These are phyloP conservation scores for Perognathus longimembris DNA, from an alignment of 2,113 vertebrate genomes.

Conservation along the genomic window DNA sequence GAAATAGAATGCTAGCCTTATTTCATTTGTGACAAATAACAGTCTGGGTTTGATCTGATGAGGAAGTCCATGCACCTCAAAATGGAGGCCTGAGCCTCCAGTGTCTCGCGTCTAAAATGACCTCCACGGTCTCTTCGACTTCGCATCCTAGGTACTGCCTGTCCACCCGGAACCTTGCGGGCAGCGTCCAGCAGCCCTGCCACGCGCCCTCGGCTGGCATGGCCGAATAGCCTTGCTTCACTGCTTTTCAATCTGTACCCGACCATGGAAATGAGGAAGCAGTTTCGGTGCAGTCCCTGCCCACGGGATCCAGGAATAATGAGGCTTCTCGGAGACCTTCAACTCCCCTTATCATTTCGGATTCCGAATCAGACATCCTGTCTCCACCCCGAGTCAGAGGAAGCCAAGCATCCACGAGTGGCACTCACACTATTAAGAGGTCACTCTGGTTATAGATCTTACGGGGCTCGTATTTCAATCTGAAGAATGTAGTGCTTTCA, in stretches of 20 bases:
- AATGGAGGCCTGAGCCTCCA: background rate
- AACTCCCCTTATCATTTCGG: background rate
- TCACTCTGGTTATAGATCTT: background rate
- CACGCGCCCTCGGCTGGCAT: background rate
- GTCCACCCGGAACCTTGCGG: background rate
- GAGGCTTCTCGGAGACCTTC: background rate
- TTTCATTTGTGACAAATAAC: background rate
- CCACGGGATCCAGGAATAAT: background rate
- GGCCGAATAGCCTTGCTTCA: background rate
- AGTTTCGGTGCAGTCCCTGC: background rate
- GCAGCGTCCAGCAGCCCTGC: background rate
- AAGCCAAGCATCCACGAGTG: background rate
- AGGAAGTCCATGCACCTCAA: background rate
- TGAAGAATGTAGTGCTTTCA: background rate
- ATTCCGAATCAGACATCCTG: background rate
- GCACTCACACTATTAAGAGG: background rate
- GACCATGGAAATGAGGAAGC: accelerated
- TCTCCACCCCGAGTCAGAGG: background rate
- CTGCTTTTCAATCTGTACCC: too few relatives aligned
- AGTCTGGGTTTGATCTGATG: background rate
- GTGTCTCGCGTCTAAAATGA: background rate
- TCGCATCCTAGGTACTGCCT: background rate
- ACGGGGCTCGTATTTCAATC: background rate
- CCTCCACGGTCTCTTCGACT: background rate
- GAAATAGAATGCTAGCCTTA: background rate